Evolutionary conservation across 1,140 invertebrate genomes (phyloP), one percentile per base, ranked within the genome.

Genomic region (Trichonephila clavata): DNA sequence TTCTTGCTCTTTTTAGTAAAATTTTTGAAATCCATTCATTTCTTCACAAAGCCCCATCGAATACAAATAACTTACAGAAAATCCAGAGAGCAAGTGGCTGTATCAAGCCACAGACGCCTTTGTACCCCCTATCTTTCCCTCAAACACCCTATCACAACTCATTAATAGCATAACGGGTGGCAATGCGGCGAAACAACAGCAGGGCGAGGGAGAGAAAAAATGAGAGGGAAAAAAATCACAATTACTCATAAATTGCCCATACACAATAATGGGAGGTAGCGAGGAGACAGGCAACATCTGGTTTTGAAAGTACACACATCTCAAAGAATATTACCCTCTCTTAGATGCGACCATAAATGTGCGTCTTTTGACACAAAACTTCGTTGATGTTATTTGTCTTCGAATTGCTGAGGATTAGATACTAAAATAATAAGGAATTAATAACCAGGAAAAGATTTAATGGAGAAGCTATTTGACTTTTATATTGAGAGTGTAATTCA

Each of bases 191-290:
- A 77, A 77, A 59, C 83, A 60, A 7, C 83, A 84, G 43, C 57
- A 60, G 24, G 24, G 43, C n/a, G 8, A 21, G 81, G 50, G 10
- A 60, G 21, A 27, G n/a, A 57, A 59, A 81, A 39, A 81, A 83
- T 6, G n/a, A n/a, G n/a, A n/a, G 32, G 20, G 5, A 84, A 84
- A 57, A 24, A 84, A 27, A 59, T 84, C 20, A 59, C 83, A 84
- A 84, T 84, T 84, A 84, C 83, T 84, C 83, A 84, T 84, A 84
- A 84, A 84, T 84, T 84, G 60, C 83, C 57, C 71, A 77, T 32
- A 77, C 71, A 77, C 14, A n/a, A 84, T 60, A 20, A 84, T 32
- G 43, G 50, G 21, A 50, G 83, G 57, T 84, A 59, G 21, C 10
- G 32, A 21, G 43, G 80, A 59, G 59, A 59, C 18, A n/a, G 83